Evolutionary conservation across 2,797 vertebrate species (phyloP).

Genomic region (Avahi laniger): DNA sequence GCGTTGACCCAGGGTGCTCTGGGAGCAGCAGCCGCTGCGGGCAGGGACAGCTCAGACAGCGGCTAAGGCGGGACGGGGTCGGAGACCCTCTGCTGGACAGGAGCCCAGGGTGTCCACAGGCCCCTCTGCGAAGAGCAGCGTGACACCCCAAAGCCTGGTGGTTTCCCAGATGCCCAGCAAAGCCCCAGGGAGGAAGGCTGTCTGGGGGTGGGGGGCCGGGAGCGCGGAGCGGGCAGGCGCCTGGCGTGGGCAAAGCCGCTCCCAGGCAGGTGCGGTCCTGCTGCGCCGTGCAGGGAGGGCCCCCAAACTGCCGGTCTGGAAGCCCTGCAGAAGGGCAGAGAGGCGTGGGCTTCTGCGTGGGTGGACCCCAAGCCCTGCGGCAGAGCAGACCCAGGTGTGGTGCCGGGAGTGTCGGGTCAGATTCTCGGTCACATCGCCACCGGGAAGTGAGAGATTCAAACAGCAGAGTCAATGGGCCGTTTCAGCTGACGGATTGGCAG

Average conservation of each 20-base stretch:
- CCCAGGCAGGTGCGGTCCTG: not conserved
- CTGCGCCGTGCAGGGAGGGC: not conserved
- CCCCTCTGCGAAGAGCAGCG: not conserved
- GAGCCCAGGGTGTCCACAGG: fast-evolving
- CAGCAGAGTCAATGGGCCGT: not conserved
- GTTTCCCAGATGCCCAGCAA: not conserved
- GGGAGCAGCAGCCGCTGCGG: not conserved
- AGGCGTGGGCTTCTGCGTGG: not conserved
- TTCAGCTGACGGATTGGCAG: not conserved
- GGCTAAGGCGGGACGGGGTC: not conserved
- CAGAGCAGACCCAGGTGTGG: not conserved
- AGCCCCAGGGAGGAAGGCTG: not conserved
- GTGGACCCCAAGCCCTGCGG: not conserved
- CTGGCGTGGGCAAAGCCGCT: not conserved
- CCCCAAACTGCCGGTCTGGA: not conserved
- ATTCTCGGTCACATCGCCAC: not conserved
- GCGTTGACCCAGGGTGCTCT: not conserved
- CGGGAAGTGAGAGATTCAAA: not conserved
- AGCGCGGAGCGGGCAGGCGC: fast-evolving
- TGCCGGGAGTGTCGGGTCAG: not conserved
- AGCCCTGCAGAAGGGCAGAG: not conserved
- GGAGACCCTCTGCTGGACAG: not conserved
- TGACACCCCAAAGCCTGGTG: fast-evolving
- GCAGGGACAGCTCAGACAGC: not conserved
- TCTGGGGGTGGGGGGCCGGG: not conserved